A percentile compares a stretch with the other conserved stretches of the same genome.
These are phyloP conservation scores for Rhinogobius similis DNA, from an alignment of 2,113 vertebrate genomes.

Conservation along the genomic window DNA sequence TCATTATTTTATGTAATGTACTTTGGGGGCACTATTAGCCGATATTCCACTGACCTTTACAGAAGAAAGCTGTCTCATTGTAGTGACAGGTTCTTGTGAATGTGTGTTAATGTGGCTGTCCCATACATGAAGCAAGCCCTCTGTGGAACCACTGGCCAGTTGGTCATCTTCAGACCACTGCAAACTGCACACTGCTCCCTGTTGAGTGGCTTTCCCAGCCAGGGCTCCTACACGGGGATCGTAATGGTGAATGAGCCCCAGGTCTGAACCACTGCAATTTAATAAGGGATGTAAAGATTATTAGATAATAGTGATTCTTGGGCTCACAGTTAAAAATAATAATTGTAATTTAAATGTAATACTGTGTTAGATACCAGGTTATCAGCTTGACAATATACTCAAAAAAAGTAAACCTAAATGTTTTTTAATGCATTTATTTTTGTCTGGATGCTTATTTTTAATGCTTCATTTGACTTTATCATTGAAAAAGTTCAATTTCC, in stretches of 20 bases:
- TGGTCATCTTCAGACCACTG: slow-evolving; percentile 76
- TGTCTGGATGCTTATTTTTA: too few species aligned
- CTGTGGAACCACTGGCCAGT: slow-evolving; percentile 77
- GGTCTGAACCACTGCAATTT: slow-evolving; percentile 75
- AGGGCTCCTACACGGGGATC: slow-evolving; percentile 67
- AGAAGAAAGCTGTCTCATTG: slow-evolving; percentile 71
- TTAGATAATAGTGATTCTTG: not conserved
- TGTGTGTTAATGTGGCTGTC: slow-evolving; percentile 48
- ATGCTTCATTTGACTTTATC: too few species aligned
- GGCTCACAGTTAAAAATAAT: too few species aligned
- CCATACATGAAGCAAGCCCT: slow-evolving; percentile 78
- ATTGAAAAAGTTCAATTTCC: too few species aligned
- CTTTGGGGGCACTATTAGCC: too few species aligned
- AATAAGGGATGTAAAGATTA: not conserved
- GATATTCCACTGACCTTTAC: slow-evolving; percentile 73
- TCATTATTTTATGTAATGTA: too few species aligned
- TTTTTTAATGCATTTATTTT: too few species aligned
- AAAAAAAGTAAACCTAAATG: too few species aligned
- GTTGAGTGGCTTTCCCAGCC: slow-evolving; percentile 61
- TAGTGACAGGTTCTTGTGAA: slow-evolving; percentile 55
- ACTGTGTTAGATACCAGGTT: too few species aligned
- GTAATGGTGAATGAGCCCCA: slow-evolving; percentile 76
- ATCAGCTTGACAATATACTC: too few species aligned
- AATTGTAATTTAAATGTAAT: too few species aligned
- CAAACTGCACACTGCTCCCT: slow-evolving; percentile 75